These are phyloP conservation scores for Drosophila histrio DNA, from an alignment of 2,888 invertebrate species.

Conservation along the genomic window DNA sequence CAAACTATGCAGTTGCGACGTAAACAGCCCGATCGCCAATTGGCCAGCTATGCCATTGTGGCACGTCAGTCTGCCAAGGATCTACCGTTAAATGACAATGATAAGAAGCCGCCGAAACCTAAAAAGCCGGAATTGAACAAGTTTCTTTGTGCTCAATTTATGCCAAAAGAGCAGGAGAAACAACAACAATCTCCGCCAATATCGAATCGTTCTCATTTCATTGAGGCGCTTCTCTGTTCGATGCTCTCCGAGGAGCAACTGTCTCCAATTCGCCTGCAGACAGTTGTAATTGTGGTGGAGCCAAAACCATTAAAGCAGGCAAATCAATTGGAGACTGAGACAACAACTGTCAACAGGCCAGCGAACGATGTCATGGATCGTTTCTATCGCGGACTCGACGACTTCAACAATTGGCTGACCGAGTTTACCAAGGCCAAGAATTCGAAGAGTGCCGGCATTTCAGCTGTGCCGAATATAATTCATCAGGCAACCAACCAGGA, in stretches of 20 bases:
- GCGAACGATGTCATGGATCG: conserved; percentile 15
- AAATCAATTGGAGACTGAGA: background rate
- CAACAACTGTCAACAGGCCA: background rate
- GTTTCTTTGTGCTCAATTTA: conserved; percentile 1
- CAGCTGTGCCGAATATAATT: conserved; percentile 12
- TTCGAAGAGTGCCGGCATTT: background rate
- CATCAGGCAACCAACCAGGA: background rate
- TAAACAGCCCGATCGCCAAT: background rate
- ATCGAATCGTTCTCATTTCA: conserved; percentile 9
- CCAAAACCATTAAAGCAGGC: background rate
- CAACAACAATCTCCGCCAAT: background rate
- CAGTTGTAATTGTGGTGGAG: background rate
- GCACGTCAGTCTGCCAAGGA: background rate
- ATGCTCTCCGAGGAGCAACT: conserved; percentile 53
- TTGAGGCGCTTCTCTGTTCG: conserved; percentile 52
- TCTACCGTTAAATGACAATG: background rate
- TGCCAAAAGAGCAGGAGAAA: background rate
- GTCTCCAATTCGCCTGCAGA: background rate
- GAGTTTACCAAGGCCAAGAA: conserved; percentile 11
- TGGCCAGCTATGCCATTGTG: background rate
- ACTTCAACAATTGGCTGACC: conserved; percentile 30
- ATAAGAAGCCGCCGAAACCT: background rate
- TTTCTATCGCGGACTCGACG: conserved; percentile 36
- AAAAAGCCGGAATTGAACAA: background rate
- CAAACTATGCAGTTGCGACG: background rate